A percentile compares a stretch with the other conserved stretches of the same genome.
Conservation (phyloP, 2,797 vertebrate genomes). For the Pterois miles region DNA sequence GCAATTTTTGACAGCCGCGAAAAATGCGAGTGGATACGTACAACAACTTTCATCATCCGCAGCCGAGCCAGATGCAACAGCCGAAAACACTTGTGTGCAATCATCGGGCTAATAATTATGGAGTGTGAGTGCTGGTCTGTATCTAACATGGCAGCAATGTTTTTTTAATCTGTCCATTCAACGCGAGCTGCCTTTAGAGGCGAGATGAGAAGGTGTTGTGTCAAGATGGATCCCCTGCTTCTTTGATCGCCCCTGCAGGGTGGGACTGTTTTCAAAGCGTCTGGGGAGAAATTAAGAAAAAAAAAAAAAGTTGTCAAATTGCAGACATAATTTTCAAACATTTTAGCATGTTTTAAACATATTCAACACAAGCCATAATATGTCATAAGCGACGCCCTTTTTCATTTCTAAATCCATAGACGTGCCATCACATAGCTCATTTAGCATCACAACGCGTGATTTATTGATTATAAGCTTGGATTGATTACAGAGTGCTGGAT, state of each 20-base stretch:
- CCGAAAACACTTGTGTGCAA: slow-evolving; percentile 78
- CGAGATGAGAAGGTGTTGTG: slow-evolving; percentile 72
- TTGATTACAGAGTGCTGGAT: slow-evolving; percentile 32
- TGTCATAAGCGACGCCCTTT: slow-evolving; percentile 24
- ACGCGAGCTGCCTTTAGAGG: slow-evolving; percentile 60
- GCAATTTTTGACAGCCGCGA: slow-evolving; percentile 78
- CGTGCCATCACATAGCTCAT: slow-evolving; percentile 29
- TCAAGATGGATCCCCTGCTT: slow-evolving; percentile 62
- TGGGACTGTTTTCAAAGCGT: slow-evolving; percentile 56
- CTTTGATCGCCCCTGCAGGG: slow-evolving; percentile 72
- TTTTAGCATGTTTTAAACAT: slow-evolving; percentile 64
- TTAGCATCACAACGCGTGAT: slow-evolving; percentile 42
- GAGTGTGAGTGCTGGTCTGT: slow-evolving; percentile 74
- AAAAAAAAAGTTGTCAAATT: slow-evolving; percentile 63
- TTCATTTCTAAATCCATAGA: slow-evolving; percentile 40
- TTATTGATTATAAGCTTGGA: slow-evolving; percentile 58
- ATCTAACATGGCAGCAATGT: slow-evolving; percentile 74
- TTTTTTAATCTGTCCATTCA: slow-evolving; percentile 77
- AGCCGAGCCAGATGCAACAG: slow-evolving; percentile 71
- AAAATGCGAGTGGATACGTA: slow-evolving; percentile 69
- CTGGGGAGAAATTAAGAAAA: slow-evolving; percentile 40
- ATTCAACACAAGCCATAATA: slow-evolving; percentile 38
- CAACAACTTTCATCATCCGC: slow-evolving; percentile 76
- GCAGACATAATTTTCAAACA: slow-evolving; percentile 63
- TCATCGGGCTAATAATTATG: slow-evolving; percentile 80